Evolutionary conservation across 2,113 vertebrate species (phyloP), one percentile per base, ranked within the genome.

Genomic region (Colaptes auratus): DNA sequence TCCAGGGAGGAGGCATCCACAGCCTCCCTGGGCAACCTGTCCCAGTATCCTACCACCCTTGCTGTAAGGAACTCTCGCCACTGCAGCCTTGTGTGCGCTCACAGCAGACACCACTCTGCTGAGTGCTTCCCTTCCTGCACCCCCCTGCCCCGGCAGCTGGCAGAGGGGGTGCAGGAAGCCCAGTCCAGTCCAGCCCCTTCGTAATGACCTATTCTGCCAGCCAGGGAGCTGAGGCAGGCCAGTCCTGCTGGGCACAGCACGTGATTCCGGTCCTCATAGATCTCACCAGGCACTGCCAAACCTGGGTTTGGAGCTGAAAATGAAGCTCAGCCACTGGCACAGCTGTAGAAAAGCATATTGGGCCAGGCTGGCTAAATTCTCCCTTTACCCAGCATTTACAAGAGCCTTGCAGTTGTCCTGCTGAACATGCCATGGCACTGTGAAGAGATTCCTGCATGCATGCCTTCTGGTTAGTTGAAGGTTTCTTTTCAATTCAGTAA

Each of bases 241-340:
- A 89, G 89, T 70, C 24, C 59, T 63, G 56, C 61, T 66, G 60
- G 83, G 15, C 76, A 56, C 6, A 1, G 81, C 63, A 70, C 59
- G 0, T 87, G 93, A 91, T 92, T 95, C 87, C 60, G 91, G 44
- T 70, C 60, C 70, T 86, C 81, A 55, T 81, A 82, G 72, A 81
- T 61, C 95, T 91, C 82, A 89, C 88, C 61, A 95, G 72, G 48
- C 79, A 50, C 13, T 39, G 56, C 64, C 60, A 89, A 89, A 93
- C 71, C 53, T 0, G 2, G 65, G 64, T 83, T 83, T 25, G 36
- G 78, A 83, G 61, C 15, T 4, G 6, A 39, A 71, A 87, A 71
- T 31, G 25, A 89, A 92, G 60, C 76, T 90, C 61, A 58, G 82
- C 80, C 23, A 44, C 44, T 53, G 18, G 75, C 53, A 74, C 9